Base-by-base conservation (phyloP, 2,888 invertebrate genomes). In the Linyphia triangularis region DNA sequence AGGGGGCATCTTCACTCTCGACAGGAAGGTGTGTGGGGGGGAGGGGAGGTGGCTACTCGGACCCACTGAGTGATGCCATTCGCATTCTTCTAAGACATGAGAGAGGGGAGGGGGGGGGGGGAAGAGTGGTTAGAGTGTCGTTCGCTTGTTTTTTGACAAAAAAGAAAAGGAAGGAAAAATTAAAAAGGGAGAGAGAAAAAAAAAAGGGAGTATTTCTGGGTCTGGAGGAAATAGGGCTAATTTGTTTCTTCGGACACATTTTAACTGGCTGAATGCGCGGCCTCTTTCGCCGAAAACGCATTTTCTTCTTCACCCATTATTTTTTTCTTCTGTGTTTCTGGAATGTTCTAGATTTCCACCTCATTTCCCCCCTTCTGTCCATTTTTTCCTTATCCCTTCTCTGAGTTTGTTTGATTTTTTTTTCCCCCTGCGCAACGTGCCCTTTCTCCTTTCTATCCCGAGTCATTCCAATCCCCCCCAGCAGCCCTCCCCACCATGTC, bases 181-280 rank as follows among this genome's bases (percentile, higher is more conserved):
- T 88, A 90, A 85, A 90, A 72, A 86, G 51, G 37, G 51, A n/a
- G n/a, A 59, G 30, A 65, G 33, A 30, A 73, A 90, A 88, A 84
- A 37, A 81, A 67, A 43, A 88, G 73, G 65, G 61, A 83, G 69
- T 77, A 77, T 78, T 82, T 51, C 51, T 51, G 75, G 83, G 70
- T 63, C 81, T 79, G 83, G 75, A n/a, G 78, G 84, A 84, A 89
- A 89, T 89, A 79, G 89, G 89, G 79, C 89, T 89, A 89, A 89
- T 89, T 84, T 89, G 89, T 89, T 89, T 89, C 75, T 43, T 83
- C 63, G 88, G 89, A 89, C 89, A 89, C 89, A 89, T 89, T 89
- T 79, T 84, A 89, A 89, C 84, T 89, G 89, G 79, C 86, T 86
- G 85, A 86, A 86, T 73, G 85, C 85, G 72, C 73, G 79, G 85